Evolutionary conservation across 92 coral and sea anemone species (phyloP), one percentile per base, ranked within the genome.

Genomic region (Meandrina meandrites): DNA sequence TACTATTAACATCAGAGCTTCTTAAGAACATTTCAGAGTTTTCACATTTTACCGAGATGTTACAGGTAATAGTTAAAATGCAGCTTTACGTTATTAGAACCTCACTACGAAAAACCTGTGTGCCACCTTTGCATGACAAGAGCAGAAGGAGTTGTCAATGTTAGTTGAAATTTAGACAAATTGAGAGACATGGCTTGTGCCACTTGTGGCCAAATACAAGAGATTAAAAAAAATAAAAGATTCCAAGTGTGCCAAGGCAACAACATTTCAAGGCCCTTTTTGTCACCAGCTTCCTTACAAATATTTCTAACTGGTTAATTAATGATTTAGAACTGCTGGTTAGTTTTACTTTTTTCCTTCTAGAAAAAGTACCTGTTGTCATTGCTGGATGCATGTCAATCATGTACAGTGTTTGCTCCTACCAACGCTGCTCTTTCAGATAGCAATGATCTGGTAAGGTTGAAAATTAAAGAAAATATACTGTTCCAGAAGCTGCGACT

Each of bases 331-430:
- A 48, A 31, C 50, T 54, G 70, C n/a, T n/a, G n/a, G n/a, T n/a
- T n/a, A n/a, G n/a, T n/a, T 62, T 78, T 60, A n/a, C 14, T 28
- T 32, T n/a, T 32, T 86, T 42, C 31, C 32, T 88, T 90, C 34
- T 75, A 95, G 98, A 32, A 83, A 37, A 34, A 71, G 14, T 40
- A 74, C 42, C 85, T 95, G 48, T 67, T 88, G 28, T 31, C 70
- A 5, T 56, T 66, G 5, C 88, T 93, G 35, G 93, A 92, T 80
- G 88, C 76, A 0, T 95, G 96, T 56, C 71, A 37, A 34, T 87
- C 87, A 14, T 95, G 96, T 30, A 93, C 98, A 0, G 89, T 95
- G 31, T 93, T 95, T 81, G 96, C 93, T 15, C 96, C 96, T 1
- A 89, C 84, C 18, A 89, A 91, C 56, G 5, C 83, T 12, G 94